Evolutionary conservation across 2,797 vertebrate genomes (phyloP), one percentile per base, ranked within the genome.

Genomic region (Typhlichthys eigenmanni): DNA sequence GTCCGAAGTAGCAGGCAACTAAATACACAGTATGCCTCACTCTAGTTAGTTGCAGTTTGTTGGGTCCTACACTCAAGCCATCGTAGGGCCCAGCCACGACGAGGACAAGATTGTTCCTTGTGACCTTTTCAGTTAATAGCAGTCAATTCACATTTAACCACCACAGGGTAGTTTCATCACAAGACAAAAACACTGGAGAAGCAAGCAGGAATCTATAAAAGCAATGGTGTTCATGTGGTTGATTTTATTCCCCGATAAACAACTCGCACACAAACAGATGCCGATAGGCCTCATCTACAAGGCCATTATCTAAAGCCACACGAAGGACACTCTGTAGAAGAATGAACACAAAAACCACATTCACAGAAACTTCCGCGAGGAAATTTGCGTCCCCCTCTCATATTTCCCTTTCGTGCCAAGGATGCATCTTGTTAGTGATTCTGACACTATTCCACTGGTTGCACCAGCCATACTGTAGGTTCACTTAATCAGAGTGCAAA

Each of bases 261-360:
- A 72, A 88, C 84, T 87, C 73, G 34, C 34, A 1, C 72, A 87
- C 87, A 90, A 68, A 79, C 69, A 81, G 84, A 85, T 75, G 59
- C 63, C 60, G 66, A 72, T 70, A 64, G 55, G 75, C 65, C 81
- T 74, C 61, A 53, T 38, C 34, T 55, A 11, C 14, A 13, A 60
- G 74, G 79, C 80, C 64, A 7, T n/a, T 46, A 60, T 72, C 64
- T 51, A 81, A 83, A 78, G 81, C 75, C 65, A 80, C 84, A 91
- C 83, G 82, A 92, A 92, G 91, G 90, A 86, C 92, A 91, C 90
- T 89, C 91, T 69, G 72, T 87, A 71, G 79, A 47, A 65, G 34
- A 38, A 38, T 1, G 34, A 38, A 9, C 8, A 7, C 0, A 38
- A 38, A 38, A 9, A 38, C 7, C 34, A 38, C 34, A 38, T 38